A percentile compares a stretch with the other conserved stretches of the same genome.
Evolutionary conservation across 1,140 invertebrate genomes (phyloP).

Genomic region (Lucilia cuprina): DNA sequence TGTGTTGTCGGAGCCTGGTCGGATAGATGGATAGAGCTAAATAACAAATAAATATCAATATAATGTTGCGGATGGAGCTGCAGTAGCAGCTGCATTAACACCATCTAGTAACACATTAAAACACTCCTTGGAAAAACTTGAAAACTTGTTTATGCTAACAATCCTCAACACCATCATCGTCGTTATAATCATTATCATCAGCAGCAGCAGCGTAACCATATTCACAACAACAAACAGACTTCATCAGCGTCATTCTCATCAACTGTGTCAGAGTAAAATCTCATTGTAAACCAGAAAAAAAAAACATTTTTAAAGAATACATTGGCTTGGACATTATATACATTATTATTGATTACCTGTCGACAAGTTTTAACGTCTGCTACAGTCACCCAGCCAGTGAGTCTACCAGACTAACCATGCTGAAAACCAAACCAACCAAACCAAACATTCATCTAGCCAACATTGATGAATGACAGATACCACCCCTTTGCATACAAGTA

Average conservation of each 20-base stretch:
- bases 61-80: neutral
- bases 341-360: slow-evolving; percentile 22
- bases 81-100: neutral
- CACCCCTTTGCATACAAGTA: neutral
- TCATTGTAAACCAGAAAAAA: too few relatives aligned
- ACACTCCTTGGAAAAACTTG: neutral
- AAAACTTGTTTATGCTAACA: neutral
- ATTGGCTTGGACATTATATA: neutral
- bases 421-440: too few relatives aligned
- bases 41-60: neutral
- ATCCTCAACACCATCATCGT: neutral
- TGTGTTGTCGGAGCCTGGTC: neutral
- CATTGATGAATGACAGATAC: slow-evolving; percentile 14
- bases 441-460: neutral
- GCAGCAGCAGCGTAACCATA: neutral
- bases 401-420: neutral
- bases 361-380: slow-evolving; percentile 9
- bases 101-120: neutral
- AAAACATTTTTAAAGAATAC: too few relatives aligned
- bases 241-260: neutral
- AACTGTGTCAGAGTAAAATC: neutral
- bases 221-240: neutral
- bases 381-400: neutral
- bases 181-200: neutral
- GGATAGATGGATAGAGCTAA: neutral